These are phyloP conservation scores for Trichoplusia ni DNA, from an alignment of 1,140 invertebrate species.

Conservation along the genomic window DNA sequence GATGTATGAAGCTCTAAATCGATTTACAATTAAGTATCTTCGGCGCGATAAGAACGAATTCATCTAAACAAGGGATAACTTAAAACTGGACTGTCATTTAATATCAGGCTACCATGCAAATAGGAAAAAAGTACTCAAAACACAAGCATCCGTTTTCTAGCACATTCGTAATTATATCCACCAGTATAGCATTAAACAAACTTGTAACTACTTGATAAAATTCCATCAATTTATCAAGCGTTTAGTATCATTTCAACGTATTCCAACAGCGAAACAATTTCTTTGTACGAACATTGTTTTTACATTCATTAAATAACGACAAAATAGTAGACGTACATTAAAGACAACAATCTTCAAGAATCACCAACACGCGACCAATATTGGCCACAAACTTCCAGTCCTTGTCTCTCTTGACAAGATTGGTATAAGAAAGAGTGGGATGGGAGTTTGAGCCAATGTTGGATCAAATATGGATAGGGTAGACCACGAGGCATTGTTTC, in stretches of 20 bases:
- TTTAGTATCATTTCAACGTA: conserved; percentile 17
- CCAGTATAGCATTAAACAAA: not conserved
- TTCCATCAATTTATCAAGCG: conserved; percentile 10
- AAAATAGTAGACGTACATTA: conserved; percentile 30
- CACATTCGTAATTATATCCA: conserved; percentile 2
- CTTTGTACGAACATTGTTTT: conserved; percentile 23
- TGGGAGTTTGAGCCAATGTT: conserved; percentile 16
- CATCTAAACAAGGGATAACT: too few relatives aligned
- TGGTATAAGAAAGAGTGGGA: not conserved
- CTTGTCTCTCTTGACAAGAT: not conserved
- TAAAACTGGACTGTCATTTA: too few relatives aligned
- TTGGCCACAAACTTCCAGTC: not conserved
- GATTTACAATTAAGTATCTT: too few relatives aligned
- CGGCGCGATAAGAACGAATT: too few relatives aligned
- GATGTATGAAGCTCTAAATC: too few relatives aligned
- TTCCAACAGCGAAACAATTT: conserved; percentile 22
- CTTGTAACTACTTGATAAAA: not conserved
- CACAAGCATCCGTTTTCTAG: too few relatives aligned
- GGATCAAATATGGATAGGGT: conserved; percentile 33
- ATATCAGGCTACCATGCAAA: too few relatives aligned
- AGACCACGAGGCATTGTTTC: conserved; percentile 53
- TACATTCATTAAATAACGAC: conserved; percentile 31
- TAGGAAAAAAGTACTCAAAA: too few relatives aligned
- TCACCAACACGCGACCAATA: not conserved
- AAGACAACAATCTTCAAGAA: conserved; percentile 30